phyloP scores from a whole-genome alignment of 2,113 vertebrate genomes.

The Sapayoa aenigma region DNA sequence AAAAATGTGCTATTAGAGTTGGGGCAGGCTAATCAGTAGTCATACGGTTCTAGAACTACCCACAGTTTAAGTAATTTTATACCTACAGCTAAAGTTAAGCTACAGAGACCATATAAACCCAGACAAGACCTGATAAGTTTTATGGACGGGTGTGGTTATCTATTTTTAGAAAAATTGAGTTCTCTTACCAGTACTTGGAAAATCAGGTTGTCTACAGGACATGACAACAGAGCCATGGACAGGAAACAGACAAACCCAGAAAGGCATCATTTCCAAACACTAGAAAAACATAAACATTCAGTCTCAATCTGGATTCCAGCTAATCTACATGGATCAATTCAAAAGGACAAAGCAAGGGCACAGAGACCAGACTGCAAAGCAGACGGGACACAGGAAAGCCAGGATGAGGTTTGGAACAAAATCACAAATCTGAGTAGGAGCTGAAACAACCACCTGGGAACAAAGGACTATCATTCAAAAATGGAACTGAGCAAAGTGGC shows the following conservation, averaged over 20 bases:
- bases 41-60: neutral
- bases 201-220: neutral
- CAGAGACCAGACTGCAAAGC: neutral
- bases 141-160: neutral
- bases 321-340: neutral
- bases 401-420: neutral
- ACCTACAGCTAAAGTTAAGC: neutral
- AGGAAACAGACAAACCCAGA: neutral
- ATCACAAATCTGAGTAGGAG: neutral
- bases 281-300: neutral
- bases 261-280: neutral
- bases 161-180: neutral
- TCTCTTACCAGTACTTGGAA: neutral
- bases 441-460: neutral
- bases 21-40: neutral
- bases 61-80: neutral
- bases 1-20: neutral
- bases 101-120: neutral
- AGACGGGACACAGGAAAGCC: neutral
- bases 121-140: neutral
- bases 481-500: neutral
- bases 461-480: neutral
- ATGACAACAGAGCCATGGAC: neutral
- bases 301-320: neutral
- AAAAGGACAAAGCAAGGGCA: neutral